phyloP scores from a whole-genome alignment of 1,140 invertebrate species.

The Xylocopa sonorina region DNA sequence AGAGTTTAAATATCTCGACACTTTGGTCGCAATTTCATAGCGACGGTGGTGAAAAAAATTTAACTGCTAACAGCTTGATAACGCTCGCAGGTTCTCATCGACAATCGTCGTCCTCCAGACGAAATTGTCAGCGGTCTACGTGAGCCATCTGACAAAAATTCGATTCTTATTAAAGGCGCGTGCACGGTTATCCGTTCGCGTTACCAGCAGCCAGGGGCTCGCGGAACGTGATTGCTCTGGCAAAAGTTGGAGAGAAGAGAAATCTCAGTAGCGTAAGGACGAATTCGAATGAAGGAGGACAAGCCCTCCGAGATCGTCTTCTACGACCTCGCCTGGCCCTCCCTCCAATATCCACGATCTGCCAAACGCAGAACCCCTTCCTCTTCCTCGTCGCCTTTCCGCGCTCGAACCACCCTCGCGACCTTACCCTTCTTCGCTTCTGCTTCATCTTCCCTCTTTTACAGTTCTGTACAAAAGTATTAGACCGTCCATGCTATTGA shows the following conservation, averaged over 20 bases:
- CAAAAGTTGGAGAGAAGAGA: conserved; percentile 41
- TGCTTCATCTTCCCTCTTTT: conserved; percentile 27
- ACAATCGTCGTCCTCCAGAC: neutral
- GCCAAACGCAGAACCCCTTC: conserved; percentile 71
- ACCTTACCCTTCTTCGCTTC: conserved; percentile 4
- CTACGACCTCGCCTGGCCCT: conserved; percentile 60
- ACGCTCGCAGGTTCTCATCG: neutral
- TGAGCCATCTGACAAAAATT: conserved; percentile 28
- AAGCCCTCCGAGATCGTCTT: conserved; percentile 50
- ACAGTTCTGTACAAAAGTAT: too few species aligned
- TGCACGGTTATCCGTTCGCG: conserved; percentile 38
- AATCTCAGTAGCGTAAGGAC: conserved; percentile 41
- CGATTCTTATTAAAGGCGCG: conserved; percentile 43
- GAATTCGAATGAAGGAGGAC: conserved; percentile 30
- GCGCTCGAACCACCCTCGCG: neutral
- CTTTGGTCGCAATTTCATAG: neutral
- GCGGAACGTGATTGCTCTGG: conserved; percentile 51
- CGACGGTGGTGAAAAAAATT: neutral
- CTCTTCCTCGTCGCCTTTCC: neutral
- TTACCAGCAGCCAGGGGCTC: conserved; percentile 4
- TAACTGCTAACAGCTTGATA: neutral
- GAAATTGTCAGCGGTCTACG: neutral
- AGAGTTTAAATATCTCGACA: too few species aligned
- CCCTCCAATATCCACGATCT: conserved; percentile 75
- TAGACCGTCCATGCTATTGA: too few species aligned